phyloP scores from a whole-genome alignment of 2,888 invertebrate species.

The Hypomecis atomaria region DNA sequence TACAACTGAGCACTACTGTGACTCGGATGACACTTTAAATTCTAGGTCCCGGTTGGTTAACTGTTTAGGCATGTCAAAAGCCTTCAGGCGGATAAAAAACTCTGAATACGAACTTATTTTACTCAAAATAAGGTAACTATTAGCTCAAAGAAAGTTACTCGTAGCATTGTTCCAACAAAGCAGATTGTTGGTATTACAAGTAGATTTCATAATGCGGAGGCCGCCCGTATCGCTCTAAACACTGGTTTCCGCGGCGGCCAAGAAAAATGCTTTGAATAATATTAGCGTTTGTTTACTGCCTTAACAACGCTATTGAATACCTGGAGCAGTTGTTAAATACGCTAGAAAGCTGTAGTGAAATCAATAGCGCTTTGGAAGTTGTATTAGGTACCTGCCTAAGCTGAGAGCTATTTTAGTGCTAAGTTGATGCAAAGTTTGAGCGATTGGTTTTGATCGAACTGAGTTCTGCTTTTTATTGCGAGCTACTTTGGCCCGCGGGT shows the following conservation, averaged over 20 bases:
- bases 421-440: not conserved
- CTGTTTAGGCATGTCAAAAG: too few relatives aligned
- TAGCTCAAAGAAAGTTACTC: conserved; percentile 50
- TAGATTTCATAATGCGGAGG: conserved; percentile 47
- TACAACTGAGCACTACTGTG: too few relatives aligned
- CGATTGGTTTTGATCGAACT: too few relatives aligned
- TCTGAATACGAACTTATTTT: too few relatives aligned
- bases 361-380: conserved; percentile 6
- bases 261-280: conserved; percentile 30
- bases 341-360: conserved; percentile 9
- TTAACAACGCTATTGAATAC: conserved; percentile 16
- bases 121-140: too few relatives aligned
- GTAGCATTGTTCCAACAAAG: conserved; percentile 56
- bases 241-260: conserved; percentile 23
- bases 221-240: conserved; percentile 23
- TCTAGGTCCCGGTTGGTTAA: too few relatives aligned
- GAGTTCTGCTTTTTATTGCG: too few relatives aligned
- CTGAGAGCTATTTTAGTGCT: not conserved
- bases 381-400: not conserved
- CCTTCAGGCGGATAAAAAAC: too few relatives aligned
- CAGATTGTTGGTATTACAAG: conserved; percentile 57
- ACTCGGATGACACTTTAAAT: too few relatives aligned
- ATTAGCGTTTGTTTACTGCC: conserved; percentile 15
- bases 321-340: conserved; percentile 4
- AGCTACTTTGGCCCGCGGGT: too few relatives aligned